Evolutionary conservation across 35 echinoderm and acorn worm species (phyloP).

Genomic region (Strongylocentrotus purpuratus): DNA sequence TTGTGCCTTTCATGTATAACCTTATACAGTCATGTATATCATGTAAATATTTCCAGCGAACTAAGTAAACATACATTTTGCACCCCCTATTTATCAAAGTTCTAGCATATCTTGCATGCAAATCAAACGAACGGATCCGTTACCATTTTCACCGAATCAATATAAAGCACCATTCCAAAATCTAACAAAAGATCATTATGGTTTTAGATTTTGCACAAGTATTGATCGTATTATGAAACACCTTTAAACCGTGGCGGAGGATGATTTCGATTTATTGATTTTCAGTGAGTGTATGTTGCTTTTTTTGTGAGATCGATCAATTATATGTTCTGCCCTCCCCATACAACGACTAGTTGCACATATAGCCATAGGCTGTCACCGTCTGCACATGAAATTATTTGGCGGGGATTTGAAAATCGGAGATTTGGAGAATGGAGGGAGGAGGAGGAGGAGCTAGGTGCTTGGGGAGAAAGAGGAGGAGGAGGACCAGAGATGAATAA

Average conservation of each 20-base stretch:
- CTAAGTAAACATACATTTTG: no score
- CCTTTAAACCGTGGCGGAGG: background rate
- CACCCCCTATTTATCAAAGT: no score
- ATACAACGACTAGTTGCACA: background rate
- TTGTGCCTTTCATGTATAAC: no score
- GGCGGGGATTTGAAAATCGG: background rate
- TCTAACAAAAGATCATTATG: background rate
- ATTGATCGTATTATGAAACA: background rate
- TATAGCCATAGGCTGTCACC: background rate
- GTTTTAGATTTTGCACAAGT: background rate
- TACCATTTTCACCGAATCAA: no score
- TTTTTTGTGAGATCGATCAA: background rate
- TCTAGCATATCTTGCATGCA: no score
- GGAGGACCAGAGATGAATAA: no score
- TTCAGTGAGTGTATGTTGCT: background rate
- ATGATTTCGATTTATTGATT: background rate
- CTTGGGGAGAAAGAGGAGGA: no score
- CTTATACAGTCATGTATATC: no score
- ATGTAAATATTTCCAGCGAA: no score
- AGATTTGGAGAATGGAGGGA: background rate
- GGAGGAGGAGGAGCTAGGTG: no score
- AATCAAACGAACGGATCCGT: no score
- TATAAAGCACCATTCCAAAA: no score
- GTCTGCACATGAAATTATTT: background rate
- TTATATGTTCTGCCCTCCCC: background rate